Evolutionary conservation across 37 sponge, comb jelly and placozoan species (phyloP).

Genomic region (Bolinopsis microptera): DNA sequence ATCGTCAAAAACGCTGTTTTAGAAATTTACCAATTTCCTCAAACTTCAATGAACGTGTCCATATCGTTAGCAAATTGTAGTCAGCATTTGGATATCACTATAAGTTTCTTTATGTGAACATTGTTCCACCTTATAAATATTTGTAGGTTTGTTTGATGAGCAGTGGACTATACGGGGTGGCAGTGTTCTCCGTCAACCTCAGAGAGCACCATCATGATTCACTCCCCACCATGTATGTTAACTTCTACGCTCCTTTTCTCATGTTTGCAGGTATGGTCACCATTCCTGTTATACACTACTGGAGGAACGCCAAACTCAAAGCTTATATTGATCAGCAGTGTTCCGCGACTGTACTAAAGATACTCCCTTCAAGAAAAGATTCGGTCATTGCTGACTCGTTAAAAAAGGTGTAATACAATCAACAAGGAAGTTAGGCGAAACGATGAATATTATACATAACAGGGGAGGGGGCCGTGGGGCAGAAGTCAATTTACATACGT

Average conservation of each 20-base stretch:
- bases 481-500: too few relatives aligned
- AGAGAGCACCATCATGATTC: background rate
- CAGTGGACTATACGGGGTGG: slow-evolving; percentile 15
- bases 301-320: background rate
- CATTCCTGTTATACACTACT: background rate
- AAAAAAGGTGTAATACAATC: too few relatives aligned
- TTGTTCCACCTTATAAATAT: too few relatives aligned
- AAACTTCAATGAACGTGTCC: too few relatives aligned
- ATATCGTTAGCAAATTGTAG: too few relatives aligned
- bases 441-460: too few relatives aligned
- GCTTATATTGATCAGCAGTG: background rate
- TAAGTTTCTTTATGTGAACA: too few relatives aligned
- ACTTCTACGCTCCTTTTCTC: background rate
- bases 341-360: background rate
- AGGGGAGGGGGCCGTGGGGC: too few relatives aligned
- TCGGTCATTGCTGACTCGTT: background rate
- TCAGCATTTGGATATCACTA: too few relatives aligned
- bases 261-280: background rate
- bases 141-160: slow-evolving; percentile 30
- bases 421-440: too few relatives aligned
- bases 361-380: background rate
- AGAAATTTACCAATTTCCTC: too few relatives aligned
- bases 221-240: background rate
- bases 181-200: background rate
- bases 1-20: too few relatives aligned